Conservation (phyloP, 2,888 invertebrate genomes). For the Pemphredon lugubris region DNA sequence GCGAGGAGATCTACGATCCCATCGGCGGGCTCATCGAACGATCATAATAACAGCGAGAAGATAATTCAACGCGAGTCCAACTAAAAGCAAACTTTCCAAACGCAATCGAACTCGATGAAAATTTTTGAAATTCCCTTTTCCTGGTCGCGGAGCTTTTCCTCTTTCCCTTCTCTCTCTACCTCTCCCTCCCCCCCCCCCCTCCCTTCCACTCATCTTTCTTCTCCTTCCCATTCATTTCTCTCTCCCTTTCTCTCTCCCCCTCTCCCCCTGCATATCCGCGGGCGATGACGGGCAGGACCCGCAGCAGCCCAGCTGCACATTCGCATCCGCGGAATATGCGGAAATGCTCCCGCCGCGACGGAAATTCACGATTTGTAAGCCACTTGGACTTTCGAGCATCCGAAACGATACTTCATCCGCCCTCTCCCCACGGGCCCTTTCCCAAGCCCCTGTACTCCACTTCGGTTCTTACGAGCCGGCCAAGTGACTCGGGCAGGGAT, state of each 20-base stretch:
- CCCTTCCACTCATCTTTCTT: no score
- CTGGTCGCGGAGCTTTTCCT: no score
- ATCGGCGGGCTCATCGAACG: conserved; percentile 7
- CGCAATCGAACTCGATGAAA: conserved; percentile 19
- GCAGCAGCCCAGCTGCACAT: conserved; percentile 24
- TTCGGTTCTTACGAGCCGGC: conserved; percentile 60
- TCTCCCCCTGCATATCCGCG: neutral
- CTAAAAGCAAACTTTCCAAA: conserved; percentile 11
- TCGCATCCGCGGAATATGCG: conserved; percentile 45
- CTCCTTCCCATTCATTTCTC: no score
- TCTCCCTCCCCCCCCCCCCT: no score
- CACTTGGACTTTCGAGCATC: conserved; percentile 69
- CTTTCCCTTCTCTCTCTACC: no score
- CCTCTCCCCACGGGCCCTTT: conserved; percentile 25
- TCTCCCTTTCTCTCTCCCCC: neutral
- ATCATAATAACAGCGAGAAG: conserved; percentile 16
- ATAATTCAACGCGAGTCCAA: conserved; percentile 7
- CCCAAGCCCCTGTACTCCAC: conserved; percentile 7
- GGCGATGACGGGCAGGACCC: conserved; percentile 22
- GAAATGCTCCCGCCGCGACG: conserved; percentile 58
- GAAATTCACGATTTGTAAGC: conserved; percentile 71
- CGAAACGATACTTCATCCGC: conserved; percentile 68
- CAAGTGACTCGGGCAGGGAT: conserved; percentile 58
- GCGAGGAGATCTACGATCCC: neutral
- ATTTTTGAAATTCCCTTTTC: conserved; percentile 24